A percentile compares a stretch with the other conserved stretches of the same genome.
Evolutionary conservation across 2,113 vertebrate species (phyloP).

Genomic region (Syngnathoides biaculeatus): DNA sequence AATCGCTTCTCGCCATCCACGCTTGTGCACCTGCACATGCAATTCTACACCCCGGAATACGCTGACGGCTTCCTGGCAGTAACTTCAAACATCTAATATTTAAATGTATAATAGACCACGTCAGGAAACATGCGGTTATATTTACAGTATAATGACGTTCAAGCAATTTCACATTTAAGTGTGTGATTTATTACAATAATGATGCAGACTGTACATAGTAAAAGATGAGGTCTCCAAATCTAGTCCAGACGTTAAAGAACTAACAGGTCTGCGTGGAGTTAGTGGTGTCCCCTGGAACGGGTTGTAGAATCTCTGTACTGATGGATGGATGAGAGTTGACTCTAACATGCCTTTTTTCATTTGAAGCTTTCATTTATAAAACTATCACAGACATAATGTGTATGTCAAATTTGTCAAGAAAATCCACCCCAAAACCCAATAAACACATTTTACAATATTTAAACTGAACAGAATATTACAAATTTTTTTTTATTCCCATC

Average conservation of each 20-base stretch:
- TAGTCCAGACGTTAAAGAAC: slow-evolving; percentile 33
- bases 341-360: slow-evolving; percentile 7
- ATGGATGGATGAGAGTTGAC: slow-evolving; percentile 13
- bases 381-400: neutral
- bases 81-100: slow-evolving; percentile 17
- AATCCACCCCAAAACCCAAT: slow-evolving; percentile 35
- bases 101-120: slow-evolving; percentile 21
- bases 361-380: slow-evolving; percentile 7
- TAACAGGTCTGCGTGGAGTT: slow-evolving; percentile 3
- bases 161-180: slow-evolving; percentile 10
- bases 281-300: slow-evolving; percentile 15
- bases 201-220: neutral
- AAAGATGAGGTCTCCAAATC: slow-evolving; percentile 21
- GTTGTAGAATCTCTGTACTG: slow-evolving; percentile 37
- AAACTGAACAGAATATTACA: neutral
- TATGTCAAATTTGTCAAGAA: slow-evolving; percentile 16
- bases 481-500: neutral
- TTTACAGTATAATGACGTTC: slow-evolving; percentile 2
- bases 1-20: slow-evolving; percentile 7
- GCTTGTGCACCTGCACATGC: slow-evolving; percentile 42
- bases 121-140: slow-evolving; percentile 15
- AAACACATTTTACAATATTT: neutral
- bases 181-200: neutral
- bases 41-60: slow-evolving; percentile 16
- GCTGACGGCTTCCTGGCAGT: slow-evolving; percentile 15